A percentile compares a stretch with the other conserved stretches of the same genome.
phyloP scores from a whole-genome alignment of 1,140 invertebrate genomes.

The Lithobius niger region DNA sequence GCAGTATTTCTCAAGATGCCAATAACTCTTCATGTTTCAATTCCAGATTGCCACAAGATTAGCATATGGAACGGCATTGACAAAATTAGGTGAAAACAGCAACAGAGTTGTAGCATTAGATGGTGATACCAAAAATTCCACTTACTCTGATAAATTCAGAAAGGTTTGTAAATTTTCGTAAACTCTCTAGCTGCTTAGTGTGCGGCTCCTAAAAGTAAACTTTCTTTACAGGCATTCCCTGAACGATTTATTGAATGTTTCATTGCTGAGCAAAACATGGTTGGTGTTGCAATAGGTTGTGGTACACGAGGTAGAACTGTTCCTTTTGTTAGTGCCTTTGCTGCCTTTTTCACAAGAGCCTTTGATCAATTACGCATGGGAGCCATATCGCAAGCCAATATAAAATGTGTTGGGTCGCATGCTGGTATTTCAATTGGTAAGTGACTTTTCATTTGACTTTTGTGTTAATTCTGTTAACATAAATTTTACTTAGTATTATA shows the following conservation, averaged over 20 bases:
- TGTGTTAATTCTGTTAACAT: not conserved
- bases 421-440: constrained; percentile 74
- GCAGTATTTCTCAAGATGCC: too few relatives aligned
- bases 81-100: constrained; percentile 72
- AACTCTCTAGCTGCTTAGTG: not conserved
- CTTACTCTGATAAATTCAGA: constrained; percentile 85
- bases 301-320: constrained; percentile 77
- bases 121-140: constrained; percentile 97
- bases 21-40: constrained; percentile 21
- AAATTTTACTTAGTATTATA: not conserved
- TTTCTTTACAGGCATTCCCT: constrained; percentile 32
- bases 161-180: constrained; percentile 34
- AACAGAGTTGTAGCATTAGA: constrained; percentile 77
- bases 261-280: constrained; percentile 97
- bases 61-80: constrained; percentile 87
- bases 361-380: constrained; percentile 98
- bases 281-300: constrained; percentile 88
- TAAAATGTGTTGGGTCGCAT: constrained; percentile 90
- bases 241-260: constrained; percentile 90
- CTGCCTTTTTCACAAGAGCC: constrained; percentile 89
- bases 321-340: constrained; percentile 91
- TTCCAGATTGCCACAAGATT: constrained; percentile 68
- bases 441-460: too few relatives aligned
- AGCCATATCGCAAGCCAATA: constrained; percentile 94
- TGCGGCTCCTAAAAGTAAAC: constrained; percentile 2